These are phyloP conservation scores for Monomorium pharaonis DNA, from an alignment of 1,140 invertebrate species.

Conservation along the genomic window DNA sequence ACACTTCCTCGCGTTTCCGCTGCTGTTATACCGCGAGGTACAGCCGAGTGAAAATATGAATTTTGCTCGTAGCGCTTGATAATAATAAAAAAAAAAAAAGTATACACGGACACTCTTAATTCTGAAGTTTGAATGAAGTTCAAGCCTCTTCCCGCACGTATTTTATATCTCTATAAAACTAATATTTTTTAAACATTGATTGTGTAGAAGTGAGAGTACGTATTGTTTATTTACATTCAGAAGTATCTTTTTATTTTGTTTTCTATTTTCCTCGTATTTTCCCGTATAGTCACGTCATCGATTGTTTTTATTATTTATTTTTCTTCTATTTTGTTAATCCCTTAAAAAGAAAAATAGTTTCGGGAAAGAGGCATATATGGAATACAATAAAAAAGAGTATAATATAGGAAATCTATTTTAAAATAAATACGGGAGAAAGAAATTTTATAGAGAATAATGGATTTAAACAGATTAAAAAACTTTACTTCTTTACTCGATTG, in stretches of 20 bases:
- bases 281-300: background rate
- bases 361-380: background rate
- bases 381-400: background rate
- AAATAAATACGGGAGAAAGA: background rate
- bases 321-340: constrained; percentile 17
- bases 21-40: background rate
- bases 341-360: background rate
- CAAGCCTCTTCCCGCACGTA: background rate
- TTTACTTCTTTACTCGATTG: background rate
- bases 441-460: background rate
- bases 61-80: background rate
- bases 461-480: background rate
- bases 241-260: constrained; percentile 2
- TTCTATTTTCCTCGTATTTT: background rate
- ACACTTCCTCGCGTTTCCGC: background rate
- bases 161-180: background rate
- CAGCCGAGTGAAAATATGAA: background rate
- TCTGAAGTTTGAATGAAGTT: background rate
- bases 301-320: constrained; percentile 28
- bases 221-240: background rate
- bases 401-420: background rate
- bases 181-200: background rate
- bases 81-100: constrained; percentile 6
- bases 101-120: background rate
- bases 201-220: background rate